Evolutionary conservation across 53 echinoderm and acorn worm genomes (phyloP).

Genomic region (Patiria pectinifera): DNA sequence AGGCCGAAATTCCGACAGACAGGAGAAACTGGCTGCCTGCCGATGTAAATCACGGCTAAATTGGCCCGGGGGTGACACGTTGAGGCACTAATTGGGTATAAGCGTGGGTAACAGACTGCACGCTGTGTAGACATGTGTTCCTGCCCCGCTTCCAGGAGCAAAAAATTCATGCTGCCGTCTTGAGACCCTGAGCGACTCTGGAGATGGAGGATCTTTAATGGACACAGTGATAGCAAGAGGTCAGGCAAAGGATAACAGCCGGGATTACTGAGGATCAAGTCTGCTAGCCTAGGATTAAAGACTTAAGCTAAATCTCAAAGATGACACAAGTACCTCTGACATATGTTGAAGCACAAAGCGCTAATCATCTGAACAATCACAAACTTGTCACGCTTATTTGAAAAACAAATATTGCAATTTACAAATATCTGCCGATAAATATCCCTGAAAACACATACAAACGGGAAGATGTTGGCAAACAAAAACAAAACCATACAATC

Average conservation of each 20-base stretch:
- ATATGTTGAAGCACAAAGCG: background rate
- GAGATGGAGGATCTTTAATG: background rate
- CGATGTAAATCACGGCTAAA: slow-evolving; percentile 38
- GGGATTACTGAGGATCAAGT: background rate
- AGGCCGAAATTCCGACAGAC: slow-evolving; percentile 3
- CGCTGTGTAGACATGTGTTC: slow-evolving; percentile 8
- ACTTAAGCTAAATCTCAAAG: background rate
- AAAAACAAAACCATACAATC: too few relatives aligned
- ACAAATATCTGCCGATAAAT: too few relatives aligned
- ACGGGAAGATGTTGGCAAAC: too few relatives aligned
- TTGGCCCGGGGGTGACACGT: slow-evolving; percentile 33
- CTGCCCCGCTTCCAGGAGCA: background rate
- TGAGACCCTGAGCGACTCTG: background rate
- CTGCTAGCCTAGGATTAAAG: background rate
- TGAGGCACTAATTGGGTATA: slow-evolving; percentile 33
- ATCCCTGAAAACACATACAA: too few relatives aligned
- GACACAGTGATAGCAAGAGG: background rate
- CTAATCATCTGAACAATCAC: background rate
- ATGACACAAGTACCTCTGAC: background rate
- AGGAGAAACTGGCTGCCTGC: background rate
- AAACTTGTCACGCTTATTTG: too few relatives aligned
- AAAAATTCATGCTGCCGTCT: background rate
- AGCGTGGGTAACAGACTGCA: slow-evolving; percentile 38
- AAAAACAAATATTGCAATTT: too few relatives aligned
- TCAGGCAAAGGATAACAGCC: background rate